Base-by-base conservation (phyloP, 2,797 vertebrate genomes). In the Rhynchonycteris naso region DNA sequence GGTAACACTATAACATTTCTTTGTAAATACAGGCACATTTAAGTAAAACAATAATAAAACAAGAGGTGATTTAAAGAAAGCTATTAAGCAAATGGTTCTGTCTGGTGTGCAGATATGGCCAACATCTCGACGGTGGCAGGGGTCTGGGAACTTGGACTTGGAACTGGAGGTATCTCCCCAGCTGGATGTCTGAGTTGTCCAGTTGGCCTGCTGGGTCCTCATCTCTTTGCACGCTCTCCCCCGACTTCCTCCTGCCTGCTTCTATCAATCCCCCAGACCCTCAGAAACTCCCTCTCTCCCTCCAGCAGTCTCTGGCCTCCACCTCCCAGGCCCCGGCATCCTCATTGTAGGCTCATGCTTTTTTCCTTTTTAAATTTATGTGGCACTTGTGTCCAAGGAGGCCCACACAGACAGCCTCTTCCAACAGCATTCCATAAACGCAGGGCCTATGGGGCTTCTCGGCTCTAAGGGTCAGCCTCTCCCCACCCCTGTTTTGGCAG, bases 21-120 rank as follows among this genome's bases (percentile, higher is more conserved):
- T 87, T 92, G 92, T 72, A 56, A 95, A 96, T 96, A 89, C 87
- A 90, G 93, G 86, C 87, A 65, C 56, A 65, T 83, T 88, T 91
- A 92, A 85, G 87, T 92, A 58, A 76, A 94, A 91, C 47, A 74
- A 78, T 19, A 93, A 74, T 30, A 88, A 96, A 93, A 83, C 68
- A 65, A 71, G 63, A 65, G 76, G 33, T 91, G 93, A 96, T 93
- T 90, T 97, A 94, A 88, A 88, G 96, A 58, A 65, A 59, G 61
- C 91, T 72, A 68, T 90, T 74, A 93, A 87, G 91, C 72, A 59
- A 78, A 72, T 26, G 18, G 43, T 71, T 65, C 16, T 68, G 0
- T 7, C 68, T 88, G 79, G 65, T 26, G 47, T 26, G 28, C 47
- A 63, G 81, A 11, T 12, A 47, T 13, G 30, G 58, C 75, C 28